Conservation (phyloP, 2,113 vertebrate genomes). For the Erythrocercus mccallii region DNA sequence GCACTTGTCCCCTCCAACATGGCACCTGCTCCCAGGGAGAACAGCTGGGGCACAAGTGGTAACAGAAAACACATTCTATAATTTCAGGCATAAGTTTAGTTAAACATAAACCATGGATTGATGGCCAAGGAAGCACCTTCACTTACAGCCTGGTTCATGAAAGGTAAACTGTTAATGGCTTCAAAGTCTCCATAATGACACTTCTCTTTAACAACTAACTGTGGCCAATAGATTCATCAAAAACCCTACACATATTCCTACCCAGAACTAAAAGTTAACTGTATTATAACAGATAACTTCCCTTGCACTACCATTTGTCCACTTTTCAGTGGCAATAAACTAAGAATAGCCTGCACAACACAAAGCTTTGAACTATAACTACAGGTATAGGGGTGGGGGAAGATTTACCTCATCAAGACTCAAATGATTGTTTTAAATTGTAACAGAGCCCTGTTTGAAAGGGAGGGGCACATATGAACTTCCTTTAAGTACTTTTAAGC, state of each 20-base stretch:
- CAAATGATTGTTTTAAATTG: background rate
- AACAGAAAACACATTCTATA: background rate
- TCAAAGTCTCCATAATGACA: background rate
- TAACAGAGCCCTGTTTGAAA: fast-evolving
- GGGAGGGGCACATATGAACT: fast-evolving
- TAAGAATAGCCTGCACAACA: fast-evolving
- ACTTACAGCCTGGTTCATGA: fast-evolving
- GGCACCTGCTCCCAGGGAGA: background rate
- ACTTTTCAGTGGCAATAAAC: background rate
- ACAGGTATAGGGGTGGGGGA: fast-evolving
- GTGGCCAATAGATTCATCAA: fast-evolving
- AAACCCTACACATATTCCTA: background rate
- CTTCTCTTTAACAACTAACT: background rate
- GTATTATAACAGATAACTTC: fast-evolving
- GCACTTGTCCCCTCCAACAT: background rate
- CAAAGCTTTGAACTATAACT: fast-evolving
- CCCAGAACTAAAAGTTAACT: background rate
- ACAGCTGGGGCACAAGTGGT: background rate
- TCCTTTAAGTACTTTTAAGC: background rate
- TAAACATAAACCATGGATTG: background rate
- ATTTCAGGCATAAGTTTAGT: background rate
- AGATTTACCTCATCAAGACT: background rate
- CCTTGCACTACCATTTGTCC: background rate
- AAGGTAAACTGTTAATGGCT: background rate
- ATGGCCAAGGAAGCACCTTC: background rate